phyloP scores from a whole-genome alignment of 2,113 vertebrate species.

The Arizona elegans region DNA sequence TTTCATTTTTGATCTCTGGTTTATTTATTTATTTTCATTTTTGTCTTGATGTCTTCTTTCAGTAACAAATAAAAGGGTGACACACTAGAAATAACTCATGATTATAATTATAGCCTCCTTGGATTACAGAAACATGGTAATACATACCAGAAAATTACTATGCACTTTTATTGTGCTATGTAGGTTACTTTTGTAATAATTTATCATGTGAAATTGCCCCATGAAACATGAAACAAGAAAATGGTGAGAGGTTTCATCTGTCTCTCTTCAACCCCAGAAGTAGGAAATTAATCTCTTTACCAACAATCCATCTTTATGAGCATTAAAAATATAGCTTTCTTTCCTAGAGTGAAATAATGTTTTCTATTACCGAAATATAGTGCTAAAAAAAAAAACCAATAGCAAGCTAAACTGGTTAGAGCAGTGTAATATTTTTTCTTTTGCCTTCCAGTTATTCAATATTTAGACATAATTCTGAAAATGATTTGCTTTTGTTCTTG shows the following conservation, averaged over 20 bases:
- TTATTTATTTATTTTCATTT: background rate
- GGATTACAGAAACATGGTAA: background rate
- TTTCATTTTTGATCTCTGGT: background rate
- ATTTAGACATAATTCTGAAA: conserved; percentile 10
- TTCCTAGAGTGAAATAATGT: background rate
- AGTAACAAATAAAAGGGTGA: background rate
- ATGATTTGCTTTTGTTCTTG: background rate
- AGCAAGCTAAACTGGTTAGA: background rate
- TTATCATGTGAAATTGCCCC: background rate
- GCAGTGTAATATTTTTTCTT: background rate
- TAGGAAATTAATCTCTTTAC: background rate
- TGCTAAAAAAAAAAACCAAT: background rate
- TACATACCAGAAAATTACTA: background rate
- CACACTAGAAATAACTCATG: background rate
- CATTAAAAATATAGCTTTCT: background rate
- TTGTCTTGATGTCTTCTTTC: background rate
- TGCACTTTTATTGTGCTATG: background rate
- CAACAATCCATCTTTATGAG: background rate
- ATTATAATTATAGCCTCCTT: background rate
- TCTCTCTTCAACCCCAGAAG: background rate
- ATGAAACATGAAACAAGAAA: background rate
- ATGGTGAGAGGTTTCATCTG: background rate
- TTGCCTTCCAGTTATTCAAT: background rate
- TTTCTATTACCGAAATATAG: background rate
- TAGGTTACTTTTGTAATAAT: background rate